Conservation (phyloP, 2,888 invertebrate species). For the Dryadula phaetusa region DNA sequence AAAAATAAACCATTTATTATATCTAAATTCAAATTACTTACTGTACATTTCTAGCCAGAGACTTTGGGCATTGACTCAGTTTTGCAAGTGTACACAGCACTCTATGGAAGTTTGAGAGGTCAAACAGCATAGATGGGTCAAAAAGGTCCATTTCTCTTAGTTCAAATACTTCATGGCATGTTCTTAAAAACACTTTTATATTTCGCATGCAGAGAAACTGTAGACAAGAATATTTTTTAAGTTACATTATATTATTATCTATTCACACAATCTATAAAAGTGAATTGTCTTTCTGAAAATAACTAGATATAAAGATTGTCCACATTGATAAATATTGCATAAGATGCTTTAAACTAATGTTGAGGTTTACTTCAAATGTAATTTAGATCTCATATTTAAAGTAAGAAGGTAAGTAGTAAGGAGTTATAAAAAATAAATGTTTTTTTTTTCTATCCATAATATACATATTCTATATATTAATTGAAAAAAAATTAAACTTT, state of each 20-base stretch:
- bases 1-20: neutral
- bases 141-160: slow-evolving; percentile 94
- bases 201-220: slow-evolving; percentile 98
- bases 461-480: neutral
- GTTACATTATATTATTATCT: slow-evolving; percentile 11
- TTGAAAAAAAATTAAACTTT: neutral
- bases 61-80: slow-evolving; percentile 92
- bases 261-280: slow-evolving; percentile 18
- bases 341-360: neutral
- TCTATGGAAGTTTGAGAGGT: slow-evolving; percentile 96
- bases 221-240: slow-evolving; percentile 28
- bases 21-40: slow-evolving; percentile 81
- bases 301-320: slow-evolving; percentile 14
- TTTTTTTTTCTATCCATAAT: neutral
- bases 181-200: slow-evolving; percentile 95
- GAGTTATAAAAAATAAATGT: neutral
- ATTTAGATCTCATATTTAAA: neutral
- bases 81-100: slow-evolving; percentile 96
- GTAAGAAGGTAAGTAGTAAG: neutral
- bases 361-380: neutral
- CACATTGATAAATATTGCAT: slow-evolving; percentile 11
- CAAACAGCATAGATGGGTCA: slow-evolving; percentile 97
- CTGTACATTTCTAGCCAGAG: slow-evolving; percentile 87
- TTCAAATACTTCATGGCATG: slow-evolving; percentile 93
- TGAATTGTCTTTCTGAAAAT: slow-evolving; percentile 12